Conservation (phyloP, 2,797 vertebrate species). For the Coracias cyanogaster region DNA sequence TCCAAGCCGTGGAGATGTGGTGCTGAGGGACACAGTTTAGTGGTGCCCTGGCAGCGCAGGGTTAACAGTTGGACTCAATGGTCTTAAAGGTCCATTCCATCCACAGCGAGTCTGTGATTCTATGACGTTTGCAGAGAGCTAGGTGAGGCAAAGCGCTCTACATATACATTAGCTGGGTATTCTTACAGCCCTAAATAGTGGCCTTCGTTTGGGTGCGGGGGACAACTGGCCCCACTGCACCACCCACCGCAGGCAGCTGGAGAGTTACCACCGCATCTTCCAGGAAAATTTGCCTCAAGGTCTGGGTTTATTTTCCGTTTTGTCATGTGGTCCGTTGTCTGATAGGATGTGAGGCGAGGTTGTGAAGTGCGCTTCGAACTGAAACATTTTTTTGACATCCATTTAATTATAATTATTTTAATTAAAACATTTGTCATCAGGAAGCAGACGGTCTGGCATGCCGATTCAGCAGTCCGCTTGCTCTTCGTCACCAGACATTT, state of each 20-base stretch:
- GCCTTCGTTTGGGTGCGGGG: background rate
- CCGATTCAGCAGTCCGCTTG: background rate
- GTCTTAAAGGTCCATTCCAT: background rate
- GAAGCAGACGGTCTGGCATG: background rate
- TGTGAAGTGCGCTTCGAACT: background rate
- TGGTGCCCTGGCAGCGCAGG: background rate
- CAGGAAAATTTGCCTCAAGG: conserved; percentile 3
- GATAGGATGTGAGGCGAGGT: conserved; percentile 58
- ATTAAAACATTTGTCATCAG: conserved; percentile 51
- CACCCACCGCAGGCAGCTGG: accelerated
- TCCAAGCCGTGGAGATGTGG: background rate
- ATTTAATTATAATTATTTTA: conserved; percentile 76
- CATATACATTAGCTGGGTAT: accelerated
- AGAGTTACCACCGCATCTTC: background rate
- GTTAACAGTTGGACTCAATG: background rate
- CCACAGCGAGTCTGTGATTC: background rate
- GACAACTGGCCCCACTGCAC: background rate
- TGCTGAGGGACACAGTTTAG: background rate
- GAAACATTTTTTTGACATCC: conserved; percentile 71
- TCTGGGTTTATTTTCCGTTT: background rate
- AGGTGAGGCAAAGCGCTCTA: background rate
- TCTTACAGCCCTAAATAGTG: background rate
- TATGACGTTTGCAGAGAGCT: background rate
- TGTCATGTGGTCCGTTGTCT: background rate
- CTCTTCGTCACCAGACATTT: background rate